Percentiles rank a stretch among this genome's conserved stretches.
These are phyloP conservation scores for Poliocrania exsul DNA, from an alignment of 2,797 vertebrate species.

Conservation along the genomic window DNA sequence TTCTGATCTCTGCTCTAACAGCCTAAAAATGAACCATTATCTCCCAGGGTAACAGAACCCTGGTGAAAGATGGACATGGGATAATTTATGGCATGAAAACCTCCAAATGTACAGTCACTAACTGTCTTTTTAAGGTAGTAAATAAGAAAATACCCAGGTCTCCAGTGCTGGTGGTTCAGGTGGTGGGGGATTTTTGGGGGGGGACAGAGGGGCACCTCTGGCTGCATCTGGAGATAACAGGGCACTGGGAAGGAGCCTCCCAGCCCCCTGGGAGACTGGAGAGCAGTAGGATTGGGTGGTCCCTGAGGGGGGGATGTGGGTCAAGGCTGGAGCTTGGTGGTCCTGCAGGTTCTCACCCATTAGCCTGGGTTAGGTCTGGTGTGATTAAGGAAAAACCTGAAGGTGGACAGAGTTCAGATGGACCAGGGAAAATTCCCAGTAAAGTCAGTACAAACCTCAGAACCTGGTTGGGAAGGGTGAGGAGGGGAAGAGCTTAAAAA, in stretches of 20 bases:
- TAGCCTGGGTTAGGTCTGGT: neutral
- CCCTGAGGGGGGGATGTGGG: neutral
- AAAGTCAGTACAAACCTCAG: neutral
- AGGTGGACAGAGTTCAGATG: rapidly evolving
- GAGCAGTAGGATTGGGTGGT: rapidly evolving
- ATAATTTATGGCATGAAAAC: constrained; percentile 64
- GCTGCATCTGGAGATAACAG: rapidly evolving
- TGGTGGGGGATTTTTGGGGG: neutral
- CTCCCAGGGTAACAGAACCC: constrained; percentile 71
- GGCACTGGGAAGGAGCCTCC: neutral
- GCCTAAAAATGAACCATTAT: constrained; percentile 77
- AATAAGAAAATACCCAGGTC: neutral
- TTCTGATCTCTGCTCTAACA: constrained; percentile 71
- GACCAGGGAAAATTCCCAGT: rapidly evolving
- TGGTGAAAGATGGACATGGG: constrained; percentile 64
- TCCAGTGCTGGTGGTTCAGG: rapidly evolving
- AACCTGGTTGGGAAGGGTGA: neutral
- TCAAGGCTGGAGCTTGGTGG: rapidly evolving
- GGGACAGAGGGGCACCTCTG: neutral
- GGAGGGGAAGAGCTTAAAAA: rapidly evolving
- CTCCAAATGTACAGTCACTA: constrained; percentile 2
- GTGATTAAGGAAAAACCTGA: rapidly evolving
- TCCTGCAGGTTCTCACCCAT: rapidly evolving
- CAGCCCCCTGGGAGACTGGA: neutral
- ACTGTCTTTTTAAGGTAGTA: neutral